Conservation (phyloP, 2,797 vertebrate species). For the Lacerta agilis region DNA sequence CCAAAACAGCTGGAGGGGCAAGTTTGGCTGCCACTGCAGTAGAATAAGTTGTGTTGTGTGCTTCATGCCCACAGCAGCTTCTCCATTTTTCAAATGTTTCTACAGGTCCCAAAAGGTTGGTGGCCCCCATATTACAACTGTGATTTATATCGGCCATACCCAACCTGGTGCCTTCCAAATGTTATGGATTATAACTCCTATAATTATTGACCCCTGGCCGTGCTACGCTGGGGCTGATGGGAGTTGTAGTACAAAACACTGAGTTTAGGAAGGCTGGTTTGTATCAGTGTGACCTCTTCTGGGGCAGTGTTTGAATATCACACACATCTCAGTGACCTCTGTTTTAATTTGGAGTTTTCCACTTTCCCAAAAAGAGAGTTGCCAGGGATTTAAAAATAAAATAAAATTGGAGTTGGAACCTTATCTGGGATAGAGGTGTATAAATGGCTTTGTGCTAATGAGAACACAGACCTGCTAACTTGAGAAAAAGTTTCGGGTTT, state of each 20-base stretch:
- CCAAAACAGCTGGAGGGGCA: too few relatives aligned
- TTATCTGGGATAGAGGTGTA: not conserved
- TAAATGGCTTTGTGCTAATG: not conserved
- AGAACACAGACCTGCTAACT: not conserved
- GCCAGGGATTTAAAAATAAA: not conserved
- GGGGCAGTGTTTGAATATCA: not conserved
- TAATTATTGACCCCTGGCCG: too few relatives aligned
- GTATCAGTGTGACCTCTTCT: not conserved
- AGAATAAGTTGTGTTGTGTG: too few relatives aligned
- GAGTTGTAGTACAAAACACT: too few relatives aligned
- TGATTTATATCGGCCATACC: not conserved
- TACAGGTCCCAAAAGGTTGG: too few relatives aligned
- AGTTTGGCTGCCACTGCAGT: too few relatives aligned
- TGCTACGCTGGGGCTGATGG: too few relatives aligned
- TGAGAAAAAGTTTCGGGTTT: conserved; percentile 47
- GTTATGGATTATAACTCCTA: too few relatives aligned
- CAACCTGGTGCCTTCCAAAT: not conserved
- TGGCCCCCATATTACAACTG: not conserved
- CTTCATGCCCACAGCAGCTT: too few relatives aligned
- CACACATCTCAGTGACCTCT: not conserved
- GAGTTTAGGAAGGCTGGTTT: not conserved
- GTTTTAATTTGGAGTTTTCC: not conserved
- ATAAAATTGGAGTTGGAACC: not conserved
- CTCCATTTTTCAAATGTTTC: too few relatives aligned
- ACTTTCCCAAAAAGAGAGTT: not conserved